Conservation (phyloP, 2,888 invertebrate species). For the Drosophila quinaria region DNA sequence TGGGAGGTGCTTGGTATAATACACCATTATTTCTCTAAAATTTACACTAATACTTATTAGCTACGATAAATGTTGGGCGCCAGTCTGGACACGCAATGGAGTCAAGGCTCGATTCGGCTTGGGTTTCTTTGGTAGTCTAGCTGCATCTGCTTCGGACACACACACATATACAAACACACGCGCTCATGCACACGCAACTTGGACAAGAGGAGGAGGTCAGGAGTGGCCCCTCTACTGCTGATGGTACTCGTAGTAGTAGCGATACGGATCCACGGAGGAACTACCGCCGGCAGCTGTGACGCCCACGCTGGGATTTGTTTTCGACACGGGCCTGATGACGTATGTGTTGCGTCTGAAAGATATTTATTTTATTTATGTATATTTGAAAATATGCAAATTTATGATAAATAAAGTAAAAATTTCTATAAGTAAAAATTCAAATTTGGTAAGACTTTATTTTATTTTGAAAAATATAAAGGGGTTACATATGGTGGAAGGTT, state of each 20-base stretch:
- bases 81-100: conserved; percentile 36
- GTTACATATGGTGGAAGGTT: too few relatives aligned
- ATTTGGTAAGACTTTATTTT: too few relatives aligned
- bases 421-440: too few relatives aligned
- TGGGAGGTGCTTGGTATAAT: conserved; percentile 10
- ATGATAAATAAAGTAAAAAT: too few relatives aligned
- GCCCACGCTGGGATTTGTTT: conserved; percentile 82
- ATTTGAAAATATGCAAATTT: not conserved
- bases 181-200: conserved; percentile 14
- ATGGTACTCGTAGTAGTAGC: conserved; percentile 87
- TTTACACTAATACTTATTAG: conserved; percentile 58
- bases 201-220: conserved; percentile 9
- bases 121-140: conserved; percentile 73
- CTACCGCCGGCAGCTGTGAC: conserved; percentile 75
- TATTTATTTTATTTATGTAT: too few relatives aligned
- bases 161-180: conserved; percentile 21
- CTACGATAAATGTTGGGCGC: conserved; percentile 55
- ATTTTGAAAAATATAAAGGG: too few relatives aligned
- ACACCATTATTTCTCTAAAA: conserved; percentile 22
- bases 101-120: conserved; percentile 33
- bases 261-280: conserved; percentile 87
- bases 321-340: conserved; percentile 88
- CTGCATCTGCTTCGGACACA: conserved; percentile 55
- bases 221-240: conserved; percentile 59
- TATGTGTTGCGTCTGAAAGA: conserved; percentile 87